Percentiles rank a stretch among this genome's conserved stretches.
These are phyloP conservation scores for Scaptomyza caliginosa DNA, from an alignment of 2,888 invertebrate species.

Conservation along the genomic window DNA sequence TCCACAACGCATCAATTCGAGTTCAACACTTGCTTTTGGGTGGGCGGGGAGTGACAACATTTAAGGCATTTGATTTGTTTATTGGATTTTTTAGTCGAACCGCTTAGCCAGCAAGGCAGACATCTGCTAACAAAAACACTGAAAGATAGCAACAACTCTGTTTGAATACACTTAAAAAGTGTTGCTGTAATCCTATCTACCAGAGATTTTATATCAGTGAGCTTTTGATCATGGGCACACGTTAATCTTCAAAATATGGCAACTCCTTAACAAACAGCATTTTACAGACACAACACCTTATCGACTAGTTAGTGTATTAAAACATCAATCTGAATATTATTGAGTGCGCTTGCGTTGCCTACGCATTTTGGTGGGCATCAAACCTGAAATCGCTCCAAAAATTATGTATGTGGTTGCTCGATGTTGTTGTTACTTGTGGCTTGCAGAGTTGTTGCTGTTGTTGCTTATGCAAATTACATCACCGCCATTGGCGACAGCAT, in stretches of 20 bases:
- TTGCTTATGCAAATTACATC: conserved; percentile 73
- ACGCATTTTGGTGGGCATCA: conserved; percentile 52
- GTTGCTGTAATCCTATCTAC: too few species aligned
- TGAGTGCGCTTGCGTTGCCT: conserved; percentile 51
- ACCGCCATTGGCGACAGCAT: conserved; percentile 45
- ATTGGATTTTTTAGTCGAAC: conserved; percentile 16
- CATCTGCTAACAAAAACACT: conserved; percentile 3
- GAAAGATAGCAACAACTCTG: not conserved
- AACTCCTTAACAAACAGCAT: not conserved
- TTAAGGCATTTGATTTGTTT: conserved; percentile 54
- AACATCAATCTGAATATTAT: conserved; percentile 10
- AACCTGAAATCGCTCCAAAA: conserved; percentile 70
- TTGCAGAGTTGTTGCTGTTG: conserved; percentile 11
- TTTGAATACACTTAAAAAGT: conserved; percentile 7
- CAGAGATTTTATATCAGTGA: not conserved
- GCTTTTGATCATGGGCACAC: not conserved
- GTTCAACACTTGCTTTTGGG: conserved; percentile 57
- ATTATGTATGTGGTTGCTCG: conserved; percentile 45
- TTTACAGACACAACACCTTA: not conserved
- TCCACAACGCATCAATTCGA: conserved; percentile 56
- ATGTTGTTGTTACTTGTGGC: conserved; percentile 12
- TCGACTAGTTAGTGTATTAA: conserved; percentile 29
- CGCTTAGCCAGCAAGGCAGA: conserved; percentile 12
- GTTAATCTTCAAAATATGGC: not conserved
- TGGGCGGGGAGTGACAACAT: conserved; percentile 53